phyloP scores from a whole-genome alignment of 2,797 vertebrate genomes.

The Benthosema pterotum region DNA sequence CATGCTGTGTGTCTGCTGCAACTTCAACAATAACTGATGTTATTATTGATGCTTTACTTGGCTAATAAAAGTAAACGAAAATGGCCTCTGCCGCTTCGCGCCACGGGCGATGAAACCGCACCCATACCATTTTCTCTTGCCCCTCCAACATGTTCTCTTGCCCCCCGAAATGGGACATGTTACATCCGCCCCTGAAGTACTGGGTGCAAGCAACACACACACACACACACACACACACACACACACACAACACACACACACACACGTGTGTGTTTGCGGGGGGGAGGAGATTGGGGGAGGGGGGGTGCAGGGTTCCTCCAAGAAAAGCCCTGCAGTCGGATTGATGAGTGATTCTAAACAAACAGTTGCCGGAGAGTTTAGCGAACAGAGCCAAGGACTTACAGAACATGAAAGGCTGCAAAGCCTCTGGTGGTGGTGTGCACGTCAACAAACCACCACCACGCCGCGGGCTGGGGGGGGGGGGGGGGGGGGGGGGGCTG shows the following conservation, averaged over 20 bases:
- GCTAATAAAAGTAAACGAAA: too few species aligned
- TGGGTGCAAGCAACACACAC: too few species aligned
- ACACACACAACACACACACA: background rate
- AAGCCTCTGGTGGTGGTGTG: constrained; percentile 61
- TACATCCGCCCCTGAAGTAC: too few species aligned
- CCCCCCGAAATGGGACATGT: too few species aligned
- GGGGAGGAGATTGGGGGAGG: background rate
- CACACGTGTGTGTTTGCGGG: background rate
- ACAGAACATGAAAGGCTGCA: constrained; percentile 67
- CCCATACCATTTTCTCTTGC: too few species aligned
- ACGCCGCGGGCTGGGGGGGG: constrained; percentile 36
- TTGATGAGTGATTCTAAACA: constrained; percentile 61
- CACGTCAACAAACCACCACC: too few species aligned
- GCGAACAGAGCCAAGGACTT: constrained; percentile 63
- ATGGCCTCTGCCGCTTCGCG: too few species aligned
- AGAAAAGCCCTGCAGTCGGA: constrained; percentile 34
- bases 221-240: constrained; percentile 3
- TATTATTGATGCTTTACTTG: too few species aligned
- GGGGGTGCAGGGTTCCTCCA: background rate
- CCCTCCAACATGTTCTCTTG: too few species aligned
- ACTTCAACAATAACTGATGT: too few species aligned
- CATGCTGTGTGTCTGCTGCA: too few species aligned
- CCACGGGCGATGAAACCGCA: too few species aligned
- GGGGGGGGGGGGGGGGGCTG: constrained; percentile 34
- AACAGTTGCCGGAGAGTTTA: constrained; percentile 65